Base-by-base conservation (phyloP, 2,888 invertebrate species). In the Sabellastarte sp. region DNA sequence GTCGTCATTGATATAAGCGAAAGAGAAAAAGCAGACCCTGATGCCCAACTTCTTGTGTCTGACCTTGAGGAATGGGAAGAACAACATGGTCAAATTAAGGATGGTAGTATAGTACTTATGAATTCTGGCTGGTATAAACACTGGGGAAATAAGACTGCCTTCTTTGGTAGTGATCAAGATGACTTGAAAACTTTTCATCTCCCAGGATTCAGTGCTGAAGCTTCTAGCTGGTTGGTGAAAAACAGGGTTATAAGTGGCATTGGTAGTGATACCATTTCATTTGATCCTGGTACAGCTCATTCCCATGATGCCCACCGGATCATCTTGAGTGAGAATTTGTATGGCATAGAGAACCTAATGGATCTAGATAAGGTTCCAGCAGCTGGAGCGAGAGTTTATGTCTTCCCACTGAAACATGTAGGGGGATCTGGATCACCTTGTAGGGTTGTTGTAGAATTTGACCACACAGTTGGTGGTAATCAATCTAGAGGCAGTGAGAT, bases 51-150 rank as follows among this genome's bases (percentile, higher is more conserved):
- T 3, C 15, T 28, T 3, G 24, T 61, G 55, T 32, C 10, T 32
- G 61, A 61, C 61, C 15, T 61, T 3, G 4, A 29, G 33, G 20
- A 4, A n/a, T 61, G 53, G 55, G 61, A 61, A 28, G 28, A 32
- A 29, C 5, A 55, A 5, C 56, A 61, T 32, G 61, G 61, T 3
- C 30, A n/a, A 4, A 56, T 61, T 24, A 53, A 53, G 5, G 24
- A 29, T 5, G 32, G 56, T 3, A 32, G 55, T 3, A 41, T 61
- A 3, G 32, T 61, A 5, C 26, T 61, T 4, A 10, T 30, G 56
- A 53, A 24, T 30, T 26, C 51, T 29, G 52, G 52, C 3, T 60
- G 60, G 60, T 4, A 3, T 28, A 29, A 5, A 4, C 10, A n/a
- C 24, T 60, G 29, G 5, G 26, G 10, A 4, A 30, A 60, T 26